These are phyloP conservation scores for Stichopus horrens DNA, from an alignment of 53 echinoderm and acorn worm genomes.

Conservation along the genomic window DNA sequence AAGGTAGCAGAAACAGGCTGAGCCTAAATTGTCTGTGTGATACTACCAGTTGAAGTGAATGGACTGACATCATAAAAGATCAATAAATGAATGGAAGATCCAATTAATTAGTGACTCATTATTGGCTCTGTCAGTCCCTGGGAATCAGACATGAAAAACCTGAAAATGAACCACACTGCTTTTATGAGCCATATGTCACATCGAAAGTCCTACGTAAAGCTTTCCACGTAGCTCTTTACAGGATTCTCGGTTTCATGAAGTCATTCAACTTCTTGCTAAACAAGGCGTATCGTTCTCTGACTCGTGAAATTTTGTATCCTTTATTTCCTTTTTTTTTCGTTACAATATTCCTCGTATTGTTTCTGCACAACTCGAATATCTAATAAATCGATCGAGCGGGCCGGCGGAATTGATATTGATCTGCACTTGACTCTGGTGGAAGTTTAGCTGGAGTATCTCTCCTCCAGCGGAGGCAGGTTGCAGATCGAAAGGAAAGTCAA, in stretches of 20 bases:
- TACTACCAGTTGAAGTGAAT: background rate
- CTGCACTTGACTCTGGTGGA: background rate
- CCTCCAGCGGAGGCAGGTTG: background rate
- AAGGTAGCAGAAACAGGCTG: too few relatives aligned
- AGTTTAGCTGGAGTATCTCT: background rate
- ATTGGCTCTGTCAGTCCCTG: too few relatives aligned
- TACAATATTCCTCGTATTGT: background rate
- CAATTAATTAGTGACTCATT: too few relatives aligned
- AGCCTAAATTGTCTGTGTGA: too few relatives aligned
- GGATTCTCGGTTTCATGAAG: background rate
- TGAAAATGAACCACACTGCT: too few relatives aligned
- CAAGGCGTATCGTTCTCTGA: background rate
- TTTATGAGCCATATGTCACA: too few relatives aligned
- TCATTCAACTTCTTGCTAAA: conserved; percentile 10
- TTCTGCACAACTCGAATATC: background rate
- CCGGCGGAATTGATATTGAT: conserved; percentile 1
- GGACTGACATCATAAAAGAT: too few relatives aligned
- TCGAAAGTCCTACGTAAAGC: too few relatives aligned
- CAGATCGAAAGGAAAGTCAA: background rate
- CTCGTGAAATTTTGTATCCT: background rate
- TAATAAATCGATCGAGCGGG: conserved; percentile 1
- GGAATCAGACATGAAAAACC: too few relatives aligned
- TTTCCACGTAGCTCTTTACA: too few relatives aligned
- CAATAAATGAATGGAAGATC: too few relatives aligned
- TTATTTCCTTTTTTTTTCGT: background rate